Evolutionary conservation across 1,140 invertebrate species (phyloP), one percentile per base, ranked within the genome.

Genomic region (Papilio machaon): DNA sequence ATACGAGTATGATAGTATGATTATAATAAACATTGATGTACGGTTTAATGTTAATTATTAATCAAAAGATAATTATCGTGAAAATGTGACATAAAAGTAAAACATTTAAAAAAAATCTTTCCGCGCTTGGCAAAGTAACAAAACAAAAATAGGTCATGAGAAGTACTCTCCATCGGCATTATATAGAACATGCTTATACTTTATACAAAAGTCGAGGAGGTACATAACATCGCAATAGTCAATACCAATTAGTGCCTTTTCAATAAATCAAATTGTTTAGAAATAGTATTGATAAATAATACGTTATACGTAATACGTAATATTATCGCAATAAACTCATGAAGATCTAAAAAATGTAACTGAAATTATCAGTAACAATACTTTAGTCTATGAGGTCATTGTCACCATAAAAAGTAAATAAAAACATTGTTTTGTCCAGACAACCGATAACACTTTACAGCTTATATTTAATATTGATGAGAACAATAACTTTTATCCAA

Each of bases 171-270:
- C 23, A 70, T 70, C 13, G 64, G 64, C 11, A 70, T 70, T 70
- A 70, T 70, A 70, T 70, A 35, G 64, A 38, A 70, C 64, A 70
- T 38, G 64, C 64, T 70, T 70, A 70, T 70, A 70, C 64, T 70
- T 70, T 70, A 23, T 70, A 35, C 64, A 38, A 70, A 3, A 64
- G 30, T 70, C 10, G 64, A 70, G 13, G 11, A 35, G 64, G 11
- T 35, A 70, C 64, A 70, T 70, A 70, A 35, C 35, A 23, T 30
- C 23, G 23, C 7, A 11, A 7, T 35, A 67, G 30, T 67, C 35
- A 38, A 13, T 17, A 35, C 3, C 13, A 70, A 15, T 38, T 70
- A 70, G 64, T 70, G 11, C 15, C 30, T 35, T 35, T 38, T 4
- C 15, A 17, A 0, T 1, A 67, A 15, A 35, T 30, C 13, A 13